Conservation (phyloP, 2,888 invertebrate genomes). For the Torymus tubicola region DNA sequence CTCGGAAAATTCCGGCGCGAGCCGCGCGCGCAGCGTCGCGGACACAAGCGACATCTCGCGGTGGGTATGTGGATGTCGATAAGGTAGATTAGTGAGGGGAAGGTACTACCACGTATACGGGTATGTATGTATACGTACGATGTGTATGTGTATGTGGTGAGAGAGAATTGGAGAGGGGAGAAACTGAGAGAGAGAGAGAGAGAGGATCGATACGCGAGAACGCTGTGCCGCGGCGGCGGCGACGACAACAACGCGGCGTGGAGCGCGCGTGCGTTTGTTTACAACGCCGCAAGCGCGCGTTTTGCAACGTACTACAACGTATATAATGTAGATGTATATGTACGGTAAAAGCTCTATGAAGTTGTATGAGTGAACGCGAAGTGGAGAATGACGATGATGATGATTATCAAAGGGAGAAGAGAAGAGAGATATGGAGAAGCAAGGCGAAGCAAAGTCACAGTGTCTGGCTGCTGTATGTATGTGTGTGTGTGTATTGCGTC, state of each 20-base stretch:
- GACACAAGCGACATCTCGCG: constrained; percentile 46
- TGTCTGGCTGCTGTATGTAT: no score
- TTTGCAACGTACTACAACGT: constrained; percentile 6
- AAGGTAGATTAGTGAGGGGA: constrained; percentile 17
- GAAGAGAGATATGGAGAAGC: no score
- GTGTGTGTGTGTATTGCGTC: no score
- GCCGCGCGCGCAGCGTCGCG: constrained; percentile 6
- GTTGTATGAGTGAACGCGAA: neutral
- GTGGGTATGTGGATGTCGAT: constrained; percentile 4
- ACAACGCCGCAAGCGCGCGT: constrained; percentile 1
- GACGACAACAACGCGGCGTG: constrained; percentile 19
- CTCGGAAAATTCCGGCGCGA: constrained; percentile 54
- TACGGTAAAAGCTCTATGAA: neutral
- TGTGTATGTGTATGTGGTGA: no score
- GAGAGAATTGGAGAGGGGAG: no score
- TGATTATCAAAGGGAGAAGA: no score
- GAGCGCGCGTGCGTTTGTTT: constrained; percentile 56
- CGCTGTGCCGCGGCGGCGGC: constrained; percentile 5
- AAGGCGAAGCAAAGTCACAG: no score
- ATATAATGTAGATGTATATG: constrained; percentile 4
- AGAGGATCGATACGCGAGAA: neutral
- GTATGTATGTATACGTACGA: neutral
- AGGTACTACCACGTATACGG: no score
- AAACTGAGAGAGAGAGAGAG: neutral
- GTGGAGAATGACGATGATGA: no score